These are phyloP conservation scores for Scleropages formosus DNA, from an alignment of 2,797 vertebrate genomes.

Conservation along the genomic window DNA sequence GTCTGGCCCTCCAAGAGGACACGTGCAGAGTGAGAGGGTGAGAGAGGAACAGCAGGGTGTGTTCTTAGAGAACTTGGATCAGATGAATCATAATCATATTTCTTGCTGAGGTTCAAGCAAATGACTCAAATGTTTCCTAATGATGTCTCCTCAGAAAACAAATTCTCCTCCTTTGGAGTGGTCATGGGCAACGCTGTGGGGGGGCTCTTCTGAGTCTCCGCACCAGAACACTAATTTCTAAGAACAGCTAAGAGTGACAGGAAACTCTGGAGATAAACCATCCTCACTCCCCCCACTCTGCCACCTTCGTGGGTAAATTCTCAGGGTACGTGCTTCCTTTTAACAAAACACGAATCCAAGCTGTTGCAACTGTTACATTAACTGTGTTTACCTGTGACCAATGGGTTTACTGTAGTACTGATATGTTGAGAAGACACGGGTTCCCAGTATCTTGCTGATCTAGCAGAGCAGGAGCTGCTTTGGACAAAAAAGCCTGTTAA, in stretches of 20 bases:
- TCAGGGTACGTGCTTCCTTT: slow-evolving; percentile 15
- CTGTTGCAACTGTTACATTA: neutral
- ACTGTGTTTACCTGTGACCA: neutral
- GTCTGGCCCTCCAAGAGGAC: neutral
- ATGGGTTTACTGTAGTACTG: too few species aligned
- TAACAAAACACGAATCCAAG: neutral
- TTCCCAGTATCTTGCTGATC: too few species aligned
- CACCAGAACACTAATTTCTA: slow-evolving; percentile 45
- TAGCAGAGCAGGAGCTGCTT: too few species aligned
- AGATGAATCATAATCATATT: slow-evolving; percentile 55
- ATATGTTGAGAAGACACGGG: too few species aligned
- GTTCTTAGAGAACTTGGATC: slow-evolving; percentile 43
- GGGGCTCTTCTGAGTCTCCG: slow-evolving; percentile 24
- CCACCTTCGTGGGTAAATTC: neutral
- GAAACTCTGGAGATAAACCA: slow-evolving; percentile 44
- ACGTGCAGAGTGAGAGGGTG: slow-evolving; percentile 12
- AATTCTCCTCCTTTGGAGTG: slow-evolving; percentile 9
- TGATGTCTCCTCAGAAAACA: slow-evolving; percentile 25
- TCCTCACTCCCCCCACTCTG: neutral
- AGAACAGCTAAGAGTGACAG: slow-evolving; percentile 34
- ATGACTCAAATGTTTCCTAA: slow-evolving; percentile 55
- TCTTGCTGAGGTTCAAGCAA: slow-evolving; percentile 26
- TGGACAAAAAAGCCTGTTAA: too few species aligned
- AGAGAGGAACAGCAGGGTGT: slow-evolving; percentile 20
- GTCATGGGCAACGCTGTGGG: slow-evolving; percentile 52